Percentiles rank a stretch among this genome's conserved stretches.
Conservation (phyloP, 2,113 vertebrate species). For the Pachypanchax playfairii region DNA sequence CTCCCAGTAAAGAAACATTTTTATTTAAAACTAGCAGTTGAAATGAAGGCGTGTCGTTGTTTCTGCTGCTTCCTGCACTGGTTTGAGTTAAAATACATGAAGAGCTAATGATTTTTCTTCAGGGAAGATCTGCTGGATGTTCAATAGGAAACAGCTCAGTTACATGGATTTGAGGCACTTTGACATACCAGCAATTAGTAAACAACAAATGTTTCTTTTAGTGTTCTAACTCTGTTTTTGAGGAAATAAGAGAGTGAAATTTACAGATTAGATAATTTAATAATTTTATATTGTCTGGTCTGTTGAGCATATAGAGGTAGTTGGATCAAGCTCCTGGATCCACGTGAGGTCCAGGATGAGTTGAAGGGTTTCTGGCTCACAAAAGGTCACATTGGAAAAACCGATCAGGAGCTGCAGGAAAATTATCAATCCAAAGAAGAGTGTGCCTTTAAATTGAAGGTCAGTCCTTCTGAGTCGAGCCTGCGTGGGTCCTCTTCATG, state of each 20-base stretch:
- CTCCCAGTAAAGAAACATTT: too few relatives aligned
- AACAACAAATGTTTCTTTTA: constrained; percentile 4
- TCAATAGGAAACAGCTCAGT: neutral
- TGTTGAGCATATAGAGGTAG: neutral
- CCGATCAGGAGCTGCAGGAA: constrained; percentile 21
- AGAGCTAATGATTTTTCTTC: constrained; percentile 16
- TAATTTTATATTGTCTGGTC: neutral
- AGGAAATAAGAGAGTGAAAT: too few relatives aligned
- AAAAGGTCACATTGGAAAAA: constrained; percentile 50
- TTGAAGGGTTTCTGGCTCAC: neutral
- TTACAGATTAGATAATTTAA: too few relatives aligned
- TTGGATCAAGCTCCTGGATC: neutral
- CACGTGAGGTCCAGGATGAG: constrained; percentile 6
- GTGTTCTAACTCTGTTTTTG: too few relatives aligned
- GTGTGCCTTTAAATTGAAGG: constrained; percentile 6
- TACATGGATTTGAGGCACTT: neutral
- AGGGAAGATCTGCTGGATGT: neutral
- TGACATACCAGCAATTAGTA: neutral
- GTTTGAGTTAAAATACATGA: constrained; percentile 28
- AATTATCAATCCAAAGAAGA: neutral
- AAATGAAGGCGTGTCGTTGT: too few relatives aligned
- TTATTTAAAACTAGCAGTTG: too few relatives aligned
- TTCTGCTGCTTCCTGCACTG: too few relatives aligned
- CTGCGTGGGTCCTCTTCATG: neutral
- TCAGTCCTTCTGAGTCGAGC: constrained; percentile 7